Evolutionary conservation across 2,113 vertebrate genomes (phyloP).

Genomic region (Halichoeres trimaculatus): DNA sequence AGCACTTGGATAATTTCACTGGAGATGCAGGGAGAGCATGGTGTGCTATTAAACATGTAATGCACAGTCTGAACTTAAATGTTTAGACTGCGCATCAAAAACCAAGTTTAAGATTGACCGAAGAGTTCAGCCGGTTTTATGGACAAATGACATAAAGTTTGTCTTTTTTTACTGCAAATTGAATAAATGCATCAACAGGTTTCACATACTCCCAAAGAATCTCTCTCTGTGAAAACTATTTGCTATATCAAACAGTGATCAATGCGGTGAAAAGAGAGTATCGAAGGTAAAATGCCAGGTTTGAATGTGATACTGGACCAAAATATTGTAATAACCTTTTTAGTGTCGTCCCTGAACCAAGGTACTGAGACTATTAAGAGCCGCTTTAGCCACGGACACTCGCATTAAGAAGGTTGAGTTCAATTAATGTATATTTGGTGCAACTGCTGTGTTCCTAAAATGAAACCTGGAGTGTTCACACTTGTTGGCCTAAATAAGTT

Average conservation of each 20-base stretch:
- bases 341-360: background rate
- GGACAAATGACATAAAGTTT: no score
- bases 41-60: conserved; percentile 8
- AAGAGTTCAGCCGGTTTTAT: background rate
- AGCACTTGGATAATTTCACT: conserved; percentile 35
- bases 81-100: background rate
- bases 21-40: conserved; percentile 6
- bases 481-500: no score
- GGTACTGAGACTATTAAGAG: background rate
- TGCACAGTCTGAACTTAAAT: background rate
- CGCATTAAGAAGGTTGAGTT: background rate
- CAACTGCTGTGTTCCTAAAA: no score
- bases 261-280: background rate
- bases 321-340: no score
- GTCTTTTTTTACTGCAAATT: no score
- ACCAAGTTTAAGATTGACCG: background rate
- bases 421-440: background rate
- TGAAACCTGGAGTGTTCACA: no score
- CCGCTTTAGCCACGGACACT: background rate
- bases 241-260: no score
- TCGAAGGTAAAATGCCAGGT: background rate
- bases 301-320: background rate
- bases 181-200: no score
- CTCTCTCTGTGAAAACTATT: no score
- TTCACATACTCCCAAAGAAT: no score